These are phyloP conservation scores for Euborellia annulipes DNA, from an alignment of 1,140 invertebrate species.

Conservation along the genomic window DNA sequence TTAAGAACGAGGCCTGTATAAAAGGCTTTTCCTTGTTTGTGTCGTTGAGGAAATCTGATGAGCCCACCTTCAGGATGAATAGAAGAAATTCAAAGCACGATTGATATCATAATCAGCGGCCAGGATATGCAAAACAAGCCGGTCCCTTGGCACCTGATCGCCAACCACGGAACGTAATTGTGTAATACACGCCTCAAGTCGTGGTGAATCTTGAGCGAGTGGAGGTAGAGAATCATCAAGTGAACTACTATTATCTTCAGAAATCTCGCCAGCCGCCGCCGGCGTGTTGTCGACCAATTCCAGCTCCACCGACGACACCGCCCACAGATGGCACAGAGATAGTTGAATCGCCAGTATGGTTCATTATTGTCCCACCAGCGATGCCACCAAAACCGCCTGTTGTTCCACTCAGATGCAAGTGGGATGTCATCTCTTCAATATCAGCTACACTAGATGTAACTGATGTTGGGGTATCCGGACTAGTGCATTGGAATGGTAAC, in stretches of 20 bases:
- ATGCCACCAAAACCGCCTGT: background rate
- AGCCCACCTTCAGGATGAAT: conserved; percentile 14
- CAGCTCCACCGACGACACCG: no score
- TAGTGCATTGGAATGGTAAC: conserved; percentile 8
- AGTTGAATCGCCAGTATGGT: background rate
- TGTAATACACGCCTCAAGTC: conserved; percentile 32
- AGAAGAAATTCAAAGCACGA: conserved; percentile 39
- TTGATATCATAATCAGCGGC: conserved; percentile 43
- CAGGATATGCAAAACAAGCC: conserved; percentile 25
- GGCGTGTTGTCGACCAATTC: background rate
- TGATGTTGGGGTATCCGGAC: conserved; percentile 11
- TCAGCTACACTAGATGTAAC: conserved; percentile 10
- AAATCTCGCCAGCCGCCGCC: background rate
- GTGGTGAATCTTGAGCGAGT: conserved; percentile 19
- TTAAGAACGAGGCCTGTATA: no score
- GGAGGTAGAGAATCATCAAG: conserved; percentile 17
- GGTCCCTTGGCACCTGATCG: conserved; percentile 29
- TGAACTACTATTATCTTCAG: conserved; percentile 16
- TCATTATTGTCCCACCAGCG: background rate
- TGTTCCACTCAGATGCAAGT: conserved; percentile 1
- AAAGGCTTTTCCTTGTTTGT: no score
- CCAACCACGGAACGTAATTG: conserved; percentile 37
- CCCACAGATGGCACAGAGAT: no score
- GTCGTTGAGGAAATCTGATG: no score
- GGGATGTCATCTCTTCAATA: conserved; percentile 12